These are phyloP conservation scores for Eurytoma californica DNA, from an alignment of 2,888 invertebrate species.

Conservation along the genomic window DNA sequence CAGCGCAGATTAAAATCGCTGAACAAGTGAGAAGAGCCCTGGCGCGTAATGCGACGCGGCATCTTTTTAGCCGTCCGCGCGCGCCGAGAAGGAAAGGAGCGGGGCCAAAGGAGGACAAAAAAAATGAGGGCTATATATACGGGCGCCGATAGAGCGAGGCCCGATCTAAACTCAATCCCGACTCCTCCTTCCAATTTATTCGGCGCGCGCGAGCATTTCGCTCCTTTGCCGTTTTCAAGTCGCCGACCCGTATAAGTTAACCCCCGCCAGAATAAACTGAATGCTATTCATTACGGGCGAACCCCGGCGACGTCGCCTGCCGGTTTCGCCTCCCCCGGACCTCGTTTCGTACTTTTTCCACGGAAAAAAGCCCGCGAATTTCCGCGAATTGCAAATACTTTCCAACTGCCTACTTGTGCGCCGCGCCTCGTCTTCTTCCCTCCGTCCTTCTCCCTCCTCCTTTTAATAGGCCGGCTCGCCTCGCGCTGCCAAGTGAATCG, in stretches of 20 bases:
- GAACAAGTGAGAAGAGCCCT: not conserved
- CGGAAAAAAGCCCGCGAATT: slow-evolving; percentile 10
- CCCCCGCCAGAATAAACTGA: slow-evolving; percentile 43
- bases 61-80: too few species aligned
- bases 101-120: too few species aligned
- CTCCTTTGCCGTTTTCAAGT: slow-evolving; percentile 30
- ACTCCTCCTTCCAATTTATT: slow-evolving; percentile 44
- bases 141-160: not conserved
- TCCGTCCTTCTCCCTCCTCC: not conserved
- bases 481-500: not conserved
- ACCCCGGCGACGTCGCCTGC: not conserved
- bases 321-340: not conserved
- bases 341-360: slow-evolving; percentile 19
- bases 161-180: not conserved
- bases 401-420: slow-evolving; percentile 16
- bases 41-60: slow-evolving; percentile 15
- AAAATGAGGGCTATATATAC: too few species aligned
- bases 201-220: slow-evolving; percentile 24
- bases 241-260: not conserved
- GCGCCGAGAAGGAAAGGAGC: too few species aligned
- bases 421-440: not conserved
- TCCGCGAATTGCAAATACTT: slow-evolving; percentile 42
- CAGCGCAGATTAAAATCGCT: slow-evolving; percentile 34
- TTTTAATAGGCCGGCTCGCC: slow-evolving; percentile 23
- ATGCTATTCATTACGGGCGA: slow-evolving; percentile 42